Evolutionary conservation across 2,797 vertebrate genomes (phyloP).

Genomic region (Sarcophilus harrisii): DNA sequence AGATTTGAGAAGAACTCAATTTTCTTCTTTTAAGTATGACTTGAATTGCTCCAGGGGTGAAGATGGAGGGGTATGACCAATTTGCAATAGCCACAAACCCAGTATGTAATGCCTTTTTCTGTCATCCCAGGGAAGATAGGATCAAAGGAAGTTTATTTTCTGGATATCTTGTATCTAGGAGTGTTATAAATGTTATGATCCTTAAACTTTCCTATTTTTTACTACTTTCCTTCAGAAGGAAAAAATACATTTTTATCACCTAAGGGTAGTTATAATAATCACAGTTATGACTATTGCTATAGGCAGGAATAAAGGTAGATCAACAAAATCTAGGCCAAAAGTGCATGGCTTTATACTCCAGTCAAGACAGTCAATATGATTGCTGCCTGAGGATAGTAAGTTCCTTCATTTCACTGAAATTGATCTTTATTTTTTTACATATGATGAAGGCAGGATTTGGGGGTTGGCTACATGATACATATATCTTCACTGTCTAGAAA

Average conservation of each 20-base stretch:
- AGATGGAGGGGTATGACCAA: conserved; percentile 13
- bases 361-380: conserved; percentile 59
- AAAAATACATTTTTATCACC: conserved; percentile 57
- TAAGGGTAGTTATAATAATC: conserved; percentile 57
- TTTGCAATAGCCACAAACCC: background rate
- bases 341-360: conserved; percentile 50
- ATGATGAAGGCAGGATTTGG: background rate
- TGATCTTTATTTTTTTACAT: conserved; percentile 16
- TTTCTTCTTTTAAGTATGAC: background rate
- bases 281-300: conserved; percentile 48
- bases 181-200: conserved; percentile 37
- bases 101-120: background rate
- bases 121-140: background rate
- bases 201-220: conserved; percentile 21
- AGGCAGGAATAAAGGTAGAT: conserved; percentile 26
- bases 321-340: conserved; percentile 67
- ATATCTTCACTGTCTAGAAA: conserved; percentile 35
- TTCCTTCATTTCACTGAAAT: conserved; percentile 58
- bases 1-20: conserved; percentile 21
- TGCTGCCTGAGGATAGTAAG: conserved; percentile 58
- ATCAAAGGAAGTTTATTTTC: conserved; percentile 47
- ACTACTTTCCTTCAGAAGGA: conserved; percentile 9
- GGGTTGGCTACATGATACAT: background rate
- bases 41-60: background rate
- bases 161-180: background rate